Evolutionary conservation across 2,113 vertebrate species (phyloP).

Genomic region (Macrotis lagotis): DNA sequence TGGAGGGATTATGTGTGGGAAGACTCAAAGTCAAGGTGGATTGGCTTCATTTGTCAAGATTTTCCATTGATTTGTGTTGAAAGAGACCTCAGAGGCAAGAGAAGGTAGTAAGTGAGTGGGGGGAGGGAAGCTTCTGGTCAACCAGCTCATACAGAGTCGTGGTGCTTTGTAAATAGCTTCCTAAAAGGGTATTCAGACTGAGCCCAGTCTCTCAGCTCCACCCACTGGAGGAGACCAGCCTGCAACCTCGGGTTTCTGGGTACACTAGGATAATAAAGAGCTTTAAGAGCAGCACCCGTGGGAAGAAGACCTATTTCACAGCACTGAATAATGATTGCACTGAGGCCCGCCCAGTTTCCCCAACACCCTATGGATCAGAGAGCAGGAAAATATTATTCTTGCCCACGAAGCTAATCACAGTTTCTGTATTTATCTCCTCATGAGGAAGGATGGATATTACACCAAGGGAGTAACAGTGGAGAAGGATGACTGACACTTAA

Average conservation of each 20-base stretch:
- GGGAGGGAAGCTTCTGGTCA: background rate
- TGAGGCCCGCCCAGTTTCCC: background rate
- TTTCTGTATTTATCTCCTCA: conserved; percentile 10
- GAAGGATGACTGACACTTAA: background rate
- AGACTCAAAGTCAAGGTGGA: background rate
- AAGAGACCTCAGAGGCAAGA: background rate
- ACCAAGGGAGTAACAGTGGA: background rate
- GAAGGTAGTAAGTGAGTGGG: background rate
- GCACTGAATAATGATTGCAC: background rate
- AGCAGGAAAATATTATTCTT: conserved; percentile 52
- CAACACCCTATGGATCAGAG: background rate
- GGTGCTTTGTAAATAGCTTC: background rate
- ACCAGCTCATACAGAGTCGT: background rate
- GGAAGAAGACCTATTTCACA: conserved; percentile 19
- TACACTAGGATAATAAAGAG: conserved; percentile 44
- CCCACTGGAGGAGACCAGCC: background rate
- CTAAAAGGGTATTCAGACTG: background rate
- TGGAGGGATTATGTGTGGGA: background rate
- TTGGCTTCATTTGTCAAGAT: background rate
- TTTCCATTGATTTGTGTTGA: background rate
- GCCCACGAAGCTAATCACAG: conserved; percentile 34
- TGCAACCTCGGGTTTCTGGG: background rate
- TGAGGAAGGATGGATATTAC: conserved; percentile 8
- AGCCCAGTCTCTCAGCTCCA: background rate
- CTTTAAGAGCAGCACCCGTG: background rate